These are phyloP conservation scores for Psammodynastes pulverulentus DNA, from an alignment of 2,113 vertebrate species.

Conservation along the genomic window DNA sequence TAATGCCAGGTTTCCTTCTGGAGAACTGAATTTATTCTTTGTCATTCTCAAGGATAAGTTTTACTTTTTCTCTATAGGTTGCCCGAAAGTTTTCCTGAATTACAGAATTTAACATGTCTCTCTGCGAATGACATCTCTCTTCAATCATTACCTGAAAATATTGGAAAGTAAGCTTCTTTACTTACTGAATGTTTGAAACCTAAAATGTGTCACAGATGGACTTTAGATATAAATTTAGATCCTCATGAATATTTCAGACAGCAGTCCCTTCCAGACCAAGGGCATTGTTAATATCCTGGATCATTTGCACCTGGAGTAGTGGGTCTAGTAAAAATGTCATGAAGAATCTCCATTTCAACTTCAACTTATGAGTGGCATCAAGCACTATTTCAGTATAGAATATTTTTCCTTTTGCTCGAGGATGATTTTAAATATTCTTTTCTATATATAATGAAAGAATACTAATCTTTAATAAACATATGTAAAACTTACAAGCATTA, in stretches of 20 bases:
- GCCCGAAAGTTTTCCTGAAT: constrained; percentile 92
- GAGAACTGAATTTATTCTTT: neutral
- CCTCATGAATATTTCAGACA: neutral
- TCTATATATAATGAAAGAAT: neutral
- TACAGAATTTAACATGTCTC: constrained; percentile 92
- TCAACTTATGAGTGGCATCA: neutral
- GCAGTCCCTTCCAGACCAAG: neutral
- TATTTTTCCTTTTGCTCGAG: neutral
- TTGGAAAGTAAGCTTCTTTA: constrained; percentile 92
- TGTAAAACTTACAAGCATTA: neutral
- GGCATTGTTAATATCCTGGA: neutral
- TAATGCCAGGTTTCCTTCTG: neutral
- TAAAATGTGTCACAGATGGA: neutral
- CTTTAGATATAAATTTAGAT: neutral
- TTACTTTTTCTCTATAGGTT: constrained; percentile 74
- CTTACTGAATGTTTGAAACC: neutral
- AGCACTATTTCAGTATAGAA: neutral
- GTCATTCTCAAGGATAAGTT: constrained; percentile 38
- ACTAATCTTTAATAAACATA: neutral
- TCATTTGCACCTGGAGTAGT: neutral
- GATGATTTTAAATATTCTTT: neutral
- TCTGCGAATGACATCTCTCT: constrained; percentile 98
- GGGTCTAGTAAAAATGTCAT: neutral
- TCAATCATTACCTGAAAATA: constrained; percentile 93
- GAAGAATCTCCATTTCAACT: neutral